Percentiles rank a stretch among this genome's conserved stretches.
These are phyloP conservation scores for Saimiri boliviensis DNA, from an alignment of 2,113 vertebrate genomes.

Conservation along the genomic window DNA sequence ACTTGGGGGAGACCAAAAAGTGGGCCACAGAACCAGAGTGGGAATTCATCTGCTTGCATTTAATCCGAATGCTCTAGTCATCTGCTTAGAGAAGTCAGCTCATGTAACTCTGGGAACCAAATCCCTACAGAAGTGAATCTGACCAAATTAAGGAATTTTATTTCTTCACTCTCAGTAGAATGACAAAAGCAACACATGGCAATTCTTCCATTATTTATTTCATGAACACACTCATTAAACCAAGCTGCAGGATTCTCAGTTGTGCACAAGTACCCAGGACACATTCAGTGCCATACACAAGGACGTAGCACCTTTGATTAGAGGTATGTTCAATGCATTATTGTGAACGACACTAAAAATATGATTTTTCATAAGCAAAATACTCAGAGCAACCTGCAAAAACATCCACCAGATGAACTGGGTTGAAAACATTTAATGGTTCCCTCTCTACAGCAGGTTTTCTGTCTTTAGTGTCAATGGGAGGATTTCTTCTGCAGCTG, in stretches of 20 bases:
- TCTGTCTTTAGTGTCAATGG: accelerated
- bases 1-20: accelerated
- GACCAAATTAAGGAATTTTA: neutral
- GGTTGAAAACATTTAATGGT: accelerated
- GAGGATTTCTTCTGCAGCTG: neutral
- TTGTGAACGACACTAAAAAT: neutral
- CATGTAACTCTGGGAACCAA: accelerated
- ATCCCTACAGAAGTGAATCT: neutral
- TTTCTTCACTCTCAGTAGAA: neutral
- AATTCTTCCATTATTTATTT: neutral
- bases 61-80: accelerated
- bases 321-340: accelerated
- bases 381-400: accelerated
- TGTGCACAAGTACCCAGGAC: accelerated
- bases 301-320: neutral
- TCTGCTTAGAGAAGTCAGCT: neutral
- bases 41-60: neutral
- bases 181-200: neutral
- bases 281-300: accelerated
- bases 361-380: too few relatives aligned
- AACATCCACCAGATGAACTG: accelerated
- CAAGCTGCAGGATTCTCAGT: neutral
- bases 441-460: neutral
- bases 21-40: neutral
- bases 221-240: neutral